These are phyloP conservation scores for Allobates femoralis DNA, from an alignment of 2,797 vertebrate genomes.

Conservation along the genomic window DNA sequence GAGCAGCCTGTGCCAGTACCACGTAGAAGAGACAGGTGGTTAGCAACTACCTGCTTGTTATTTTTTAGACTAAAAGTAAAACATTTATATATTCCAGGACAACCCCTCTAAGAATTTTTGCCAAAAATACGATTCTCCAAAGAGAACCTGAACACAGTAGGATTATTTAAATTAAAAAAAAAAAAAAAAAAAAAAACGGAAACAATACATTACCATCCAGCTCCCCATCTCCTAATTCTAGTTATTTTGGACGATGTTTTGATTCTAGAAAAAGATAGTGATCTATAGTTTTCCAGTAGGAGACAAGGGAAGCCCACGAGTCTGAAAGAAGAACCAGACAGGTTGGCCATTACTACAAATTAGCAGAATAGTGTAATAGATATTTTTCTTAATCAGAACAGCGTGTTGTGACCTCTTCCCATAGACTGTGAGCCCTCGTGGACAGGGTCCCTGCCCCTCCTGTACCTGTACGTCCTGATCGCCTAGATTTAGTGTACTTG, in stretches of 20 bases:
- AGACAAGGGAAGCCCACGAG: constrained; percentile 15
- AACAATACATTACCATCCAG: background rate
- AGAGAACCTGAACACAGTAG: background rate
- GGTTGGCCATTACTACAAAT: background rate
- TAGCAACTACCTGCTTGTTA: no score
- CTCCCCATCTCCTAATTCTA: background rate
- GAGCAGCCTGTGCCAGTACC: no score
- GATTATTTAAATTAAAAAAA: background rate
- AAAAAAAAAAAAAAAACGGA: no score
- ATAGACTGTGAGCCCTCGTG: no score
- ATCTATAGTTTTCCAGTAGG: constrained; percentile 3
- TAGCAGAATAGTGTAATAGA: background rate
- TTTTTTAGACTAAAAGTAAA: no score
- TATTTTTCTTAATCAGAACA: background rate
- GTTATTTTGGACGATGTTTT: constrained; percentile 14
- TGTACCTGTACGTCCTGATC: no score
- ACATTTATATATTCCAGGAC: no score
- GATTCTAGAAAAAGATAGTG: background rate
- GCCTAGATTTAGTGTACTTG: no score
- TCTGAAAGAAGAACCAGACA: constrained; percentile 8
- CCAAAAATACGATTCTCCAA: background rate
- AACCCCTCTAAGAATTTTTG: background rate
- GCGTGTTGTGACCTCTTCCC: background rate
- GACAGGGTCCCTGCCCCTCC: no score
- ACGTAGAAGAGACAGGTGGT: no score